Evolutionary conservation across 2,888 invertebrate species (phyloP).

Genomic region (Oscheius sp.): DNA sequence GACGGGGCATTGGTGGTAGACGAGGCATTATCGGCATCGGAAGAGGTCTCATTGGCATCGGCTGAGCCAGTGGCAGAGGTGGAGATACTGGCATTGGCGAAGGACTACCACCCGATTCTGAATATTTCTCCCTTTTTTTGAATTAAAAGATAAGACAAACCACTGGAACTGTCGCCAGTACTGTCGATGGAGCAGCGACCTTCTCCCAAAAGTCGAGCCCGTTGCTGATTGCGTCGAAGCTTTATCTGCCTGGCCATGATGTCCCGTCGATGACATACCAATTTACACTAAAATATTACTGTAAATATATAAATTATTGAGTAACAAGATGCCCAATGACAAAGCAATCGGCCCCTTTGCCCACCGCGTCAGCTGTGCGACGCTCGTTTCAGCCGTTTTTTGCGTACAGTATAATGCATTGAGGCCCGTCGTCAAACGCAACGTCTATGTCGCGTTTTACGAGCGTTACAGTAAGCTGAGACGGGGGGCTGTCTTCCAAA

Average conservation of each 20-base stretch:
- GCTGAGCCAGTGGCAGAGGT: constrained; percentile 9
- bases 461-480: constrained; percentile 22
- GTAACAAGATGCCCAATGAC: too few relatives aligned
- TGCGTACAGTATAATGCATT: constrained; percentile 29
- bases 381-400: constrained; percentile 9
- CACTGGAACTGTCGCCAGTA: constrained; percentile 3
- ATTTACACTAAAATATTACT: constrained; percentile 59
- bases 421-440: constrained; percentile 31
- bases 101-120: constrained; percentile 10
- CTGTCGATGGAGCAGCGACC: constrained; percentile 23
- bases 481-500: not conserved
- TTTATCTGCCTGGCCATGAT: constrained; percentile 72
- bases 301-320: not conserved
- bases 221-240: constrained; percentile 60
- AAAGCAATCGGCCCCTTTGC: not conserved
- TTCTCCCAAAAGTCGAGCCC: constrained; percentile 37
- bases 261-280: constrained; percentile 66
- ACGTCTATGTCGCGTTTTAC: constrained; percentile 35
- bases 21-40: constrained; percentile 28
- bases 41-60: constrained; percentile 24
- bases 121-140: not conserved
- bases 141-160: not conserved
- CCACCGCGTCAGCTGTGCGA: constrained; percentile 5
- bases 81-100: constrained; percentile 2
- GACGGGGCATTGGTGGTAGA: not conserved